Evolutionary conservation across 2,797 vertebrate species (phyloP).

Genomic region (Todus mexicanus): DNA sequence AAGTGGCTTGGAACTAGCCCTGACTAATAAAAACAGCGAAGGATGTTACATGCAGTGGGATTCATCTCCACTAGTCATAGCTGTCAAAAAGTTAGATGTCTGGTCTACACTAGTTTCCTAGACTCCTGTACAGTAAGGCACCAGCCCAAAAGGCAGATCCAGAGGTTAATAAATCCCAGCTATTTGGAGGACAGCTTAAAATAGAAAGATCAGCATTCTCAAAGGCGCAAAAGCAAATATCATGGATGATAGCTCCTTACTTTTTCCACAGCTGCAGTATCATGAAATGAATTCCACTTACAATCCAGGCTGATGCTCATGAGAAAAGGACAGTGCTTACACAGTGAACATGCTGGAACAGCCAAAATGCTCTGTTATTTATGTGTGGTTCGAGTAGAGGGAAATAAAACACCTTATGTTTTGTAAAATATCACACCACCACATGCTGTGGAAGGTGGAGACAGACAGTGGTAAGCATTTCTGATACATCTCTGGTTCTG

Average conservation of each 20-base stretch:
- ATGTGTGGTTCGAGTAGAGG: not conserved
- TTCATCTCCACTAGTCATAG: not conserved
- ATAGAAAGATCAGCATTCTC: not conserved
- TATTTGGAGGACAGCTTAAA: not conserved
- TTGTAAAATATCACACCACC: not conserved
- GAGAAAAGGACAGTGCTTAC: not conserved
- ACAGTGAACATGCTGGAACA: not conserved
- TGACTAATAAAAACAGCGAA: not conserved
- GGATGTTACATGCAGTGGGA: not conserved
- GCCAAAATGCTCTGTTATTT: not conserved
- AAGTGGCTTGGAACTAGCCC: not conserved
- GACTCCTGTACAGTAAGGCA: not conserved
- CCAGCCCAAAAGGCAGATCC: not conserved
- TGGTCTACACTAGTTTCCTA: not conserved
- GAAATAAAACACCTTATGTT: not conserved
- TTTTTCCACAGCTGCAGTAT: not conserved
- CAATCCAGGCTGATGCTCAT: not conserved
- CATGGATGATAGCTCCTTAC: not conserved
- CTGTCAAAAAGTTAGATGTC: not conserved
- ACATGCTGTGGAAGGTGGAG: not conserved
- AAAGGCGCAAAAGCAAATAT: not conserved
- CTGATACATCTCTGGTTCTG: not conserved
- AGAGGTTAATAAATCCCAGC: not conserved
- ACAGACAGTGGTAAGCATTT: not conserved
- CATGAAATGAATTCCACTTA: not conserved